Base-by-base conservation (phyloP, 2,888 invertebrate species). In the Mimumesa dahlbomi region DNA sequence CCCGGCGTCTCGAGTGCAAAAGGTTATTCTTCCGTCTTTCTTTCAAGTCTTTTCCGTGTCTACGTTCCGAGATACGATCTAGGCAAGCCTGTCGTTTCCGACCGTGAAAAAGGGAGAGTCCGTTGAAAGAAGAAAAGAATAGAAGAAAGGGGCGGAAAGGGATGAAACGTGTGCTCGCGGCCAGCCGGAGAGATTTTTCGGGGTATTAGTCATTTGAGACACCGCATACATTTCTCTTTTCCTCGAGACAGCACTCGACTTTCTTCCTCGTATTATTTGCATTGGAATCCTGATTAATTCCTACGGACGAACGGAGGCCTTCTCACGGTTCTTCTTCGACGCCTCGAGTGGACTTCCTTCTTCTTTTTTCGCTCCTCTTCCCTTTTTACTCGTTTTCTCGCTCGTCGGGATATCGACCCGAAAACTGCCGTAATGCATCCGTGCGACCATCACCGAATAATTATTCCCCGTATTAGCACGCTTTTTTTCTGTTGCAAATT, bases 241-340 rank as follows among this genome's bases (percentile, higher is more conserved):
- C 16, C 16, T 16, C 29, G 11, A n/a, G n/a, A 29, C 25, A 16
- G 38, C 53, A 22, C 40, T 48, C 57, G 19, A 54, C 38, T 75
- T 65, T 58, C 61, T 46, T 57, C 50, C 50, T 50, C 62, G 59
- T 62, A 72, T 72, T 74, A 74, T 77, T 75, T 75, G 75, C 75
- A 69, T 76, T 66, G 73, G 69, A 75, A 76, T 75, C 63, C 69
- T 66, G 75, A 76, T 76, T 66, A 76, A 76, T 69, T 66, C 61
- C 53, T 36, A n/a, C n/a, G 46, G 16, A 21, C 45, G 50, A 43
- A 16, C 18, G 57, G 36, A 43, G 42, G 36, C 18, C 65, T 66
- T 63, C 72, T 53, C 64, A 61, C 67, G 29, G 52, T 31, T 13
- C 42, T 19, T 40, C 45, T 13, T 14, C 18, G 16, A 22, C 21